Base-by-base conservation (phyloP, 2,113 vertebrate genomes). In the Rhagologus leucostigma region DNA sequence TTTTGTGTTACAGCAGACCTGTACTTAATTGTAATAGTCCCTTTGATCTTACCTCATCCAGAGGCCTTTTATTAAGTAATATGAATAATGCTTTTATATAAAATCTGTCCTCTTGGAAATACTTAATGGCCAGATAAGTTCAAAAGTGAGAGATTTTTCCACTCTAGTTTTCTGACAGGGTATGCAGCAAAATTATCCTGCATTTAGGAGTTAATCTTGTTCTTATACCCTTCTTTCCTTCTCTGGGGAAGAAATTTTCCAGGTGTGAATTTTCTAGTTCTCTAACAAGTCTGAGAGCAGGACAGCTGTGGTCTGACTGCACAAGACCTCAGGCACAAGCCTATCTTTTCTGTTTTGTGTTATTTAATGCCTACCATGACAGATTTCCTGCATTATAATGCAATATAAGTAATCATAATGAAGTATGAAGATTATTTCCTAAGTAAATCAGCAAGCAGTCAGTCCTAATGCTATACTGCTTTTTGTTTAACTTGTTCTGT, bases 401-500 rank as follows among this genome's bases (percentile, higher is more conserved):
- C 62, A 85, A 76, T 62, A 65, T 68, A 89, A 95, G 68, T 89
- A 41, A 53, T 68, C 79, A 86, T 65, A 89, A 88, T 74, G 68
- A 95, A 56, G 11, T 64, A 87, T 68, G 73, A 87, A 84, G 77
- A 70, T 87, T 19, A 93, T 84, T 93, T 87, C 78, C 73, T 85
- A 79, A 85, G 84, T 95, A 93, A 89, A 94, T 91, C 78, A 80
- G 75, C 37, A 78, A 82, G 87, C 62, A 89, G 60, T 87, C 71
- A 29, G 44, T 82, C 73, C 62, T 52, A 87, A 82, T 91, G 53
- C 52, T 87, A 41, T 57, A 68, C 44, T 94, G 77, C 49, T 87
- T 67, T 95, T 96, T 95, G 70, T 94, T 97, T 94, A 73, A 79
- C 53, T 91, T 87, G 26, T 84, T 93, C 70, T 53, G 21, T 50